phyloP scores from a whole-genome alignment of 2,113 vertebrate species.

The Notarius lentiginosus region DNA sequence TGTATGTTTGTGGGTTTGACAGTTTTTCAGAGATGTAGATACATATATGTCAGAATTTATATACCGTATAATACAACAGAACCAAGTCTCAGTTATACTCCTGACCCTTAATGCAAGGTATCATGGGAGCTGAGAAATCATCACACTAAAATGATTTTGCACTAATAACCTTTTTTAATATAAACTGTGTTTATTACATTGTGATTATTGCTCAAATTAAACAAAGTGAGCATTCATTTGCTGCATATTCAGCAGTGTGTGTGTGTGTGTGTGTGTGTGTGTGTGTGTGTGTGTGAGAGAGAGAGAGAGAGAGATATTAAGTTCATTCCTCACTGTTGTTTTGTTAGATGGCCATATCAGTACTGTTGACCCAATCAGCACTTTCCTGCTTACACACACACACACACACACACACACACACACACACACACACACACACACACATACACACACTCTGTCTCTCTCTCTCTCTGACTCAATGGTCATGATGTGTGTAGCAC shows the following conservation, averaged over 20 bases:
- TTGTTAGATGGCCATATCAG: constrained; percentile 54
- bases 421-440: background rate
- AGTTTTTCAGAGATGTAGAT: constrained; percentile 81
- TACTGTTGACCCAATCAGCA: background rate
- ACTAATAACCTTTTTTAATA: background rate
- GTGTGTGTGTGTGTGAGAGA: constrained; percentile 31
- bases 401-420: constrained; percentile 3
- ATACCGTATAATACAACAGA: constrained; percentile 82
- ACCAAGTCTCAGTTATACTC: constrained; percentile 82
- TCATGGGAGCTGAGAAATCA: constrained; percentile 60
- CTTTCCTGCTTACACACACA: background rate
- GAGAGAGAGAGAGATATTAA: background rate
- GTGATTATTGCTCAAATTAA: constrained; percentile 97
- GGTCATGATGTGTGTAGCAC: too few species aligned
- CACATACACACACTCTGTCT: background rate
- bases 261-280: constrained; percentile 42
- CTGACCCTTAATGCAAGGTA: constrained; percentile 76
- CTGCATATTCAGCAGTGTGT: constrained; percentile 63
- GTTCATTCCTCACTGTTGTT: constrained; percentile 28
- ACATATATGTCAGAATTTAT: constrained; percentile 56
- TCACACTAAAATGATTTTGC: background rate
- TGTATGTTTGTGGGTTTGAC: constrained; percentile 65
- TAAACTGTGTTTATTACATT: constrained; percentile 87
- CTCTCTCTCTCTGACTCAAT: too few species aligned
- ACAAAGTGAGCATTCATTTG: constrained; percentile 89